Evolutionary conservation across 2,797 vertebrate species (phyloP).

Genomic region (Pseudochirops cupreus): DNA sequence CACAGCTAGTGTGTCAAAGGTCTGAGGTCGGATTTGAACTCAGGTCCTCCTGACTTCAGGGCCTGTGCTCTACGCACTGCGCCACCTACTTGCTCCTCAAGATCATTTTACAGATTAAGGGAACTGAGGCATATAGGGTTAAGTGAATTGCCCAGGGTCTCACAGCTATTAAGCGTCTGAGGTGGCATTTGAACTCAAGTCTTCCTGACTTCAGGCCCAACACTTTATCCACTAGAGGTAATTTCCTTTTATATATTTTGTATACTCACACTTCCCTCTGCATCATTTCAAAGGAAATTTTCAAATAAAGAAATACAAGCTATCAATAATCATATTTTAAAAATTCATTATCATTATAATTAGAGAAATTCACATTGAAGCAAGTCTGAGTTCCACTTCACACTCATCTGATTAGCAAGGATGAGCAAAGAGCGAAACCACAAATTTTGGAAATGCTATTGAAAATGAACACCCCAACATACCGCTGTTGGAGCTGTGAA

Average conservation of each 20-base stretch:
- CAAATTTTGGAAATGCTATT: background rate
- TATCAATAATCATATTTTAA: background rate
- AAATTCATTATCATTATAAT: background rate
- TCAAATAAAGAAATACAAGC: background rate
- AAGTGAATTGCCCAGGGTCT: no score
- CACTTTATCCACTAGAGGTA: no score
- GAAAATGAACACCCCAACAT: background rate
- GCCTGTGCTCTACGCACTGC: background rate
- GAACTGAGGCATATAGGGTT: no score
- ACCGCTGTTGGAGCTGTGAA: background rate
- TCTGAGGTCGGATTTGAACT: background rate
- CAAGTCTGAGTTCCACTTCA: background rate
- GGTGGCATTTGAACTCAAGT: no score
- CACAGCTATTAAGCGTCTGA: no score
- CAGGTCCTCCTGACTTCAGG: background rate
- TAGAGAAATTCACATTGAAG: background rate
- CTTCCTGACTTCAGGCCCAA: no score
- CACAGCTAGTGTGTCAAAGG: background rate
- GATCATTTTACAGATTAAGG: no score
- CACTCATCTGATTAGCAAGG: background rate
- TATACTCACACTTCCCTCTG: background rate
- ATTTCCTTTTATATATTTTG: background rate
- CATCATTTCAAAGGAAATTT: background rate
- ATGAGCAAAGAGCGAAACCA: background rate
- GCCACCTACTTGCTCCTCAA: no score